Evolutionary conservation across 2,888 invertebrate genomes (phyloP).

Genomic region (Phyllotreta striolata): DNA sequence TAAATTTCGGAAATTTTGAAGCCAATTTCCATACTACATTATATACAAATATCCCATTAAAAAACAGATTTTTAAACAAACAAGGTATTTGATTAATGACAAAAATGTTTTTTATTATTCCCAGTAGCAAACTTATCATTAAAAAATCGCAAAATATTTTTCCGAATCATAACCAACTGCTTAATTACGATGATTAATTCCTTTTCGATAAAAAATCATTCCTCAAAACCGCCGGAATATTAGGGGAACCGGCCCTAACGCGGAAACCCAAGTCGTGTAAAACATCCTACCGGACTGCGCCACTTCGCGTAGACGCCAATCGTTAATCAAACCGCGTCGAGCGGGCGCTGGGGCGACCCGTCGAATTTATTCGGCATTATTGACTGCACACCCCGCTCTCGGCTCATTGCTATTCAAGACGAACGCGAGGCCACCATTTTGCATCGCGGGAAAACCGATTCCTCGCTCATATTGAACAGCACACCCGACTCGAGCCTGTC

Average conservation of each 20-base stretch:
- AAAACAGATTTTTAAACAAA: too few relatives aligned
- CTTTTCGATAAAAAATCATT: too few relatives aligned
- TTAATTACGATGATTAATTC: too few relatives aligned
- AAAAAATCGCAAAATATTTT: not conserved
- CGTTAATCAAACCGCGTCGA: conserved; percentile 30
- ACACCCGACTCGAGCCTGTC: conserved; percentile 32
- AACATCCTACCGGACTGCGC: conserved; percentile 5
- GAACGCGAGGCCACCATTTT: conserved; percentile 32
- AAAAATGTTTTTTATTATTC: too few relatives aligned
- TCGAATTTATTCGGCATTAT: conserved; percentile 33
- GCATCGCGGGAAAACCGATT: conserved; percentile 41
- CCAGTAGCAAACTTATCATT: too few relatives aligned
- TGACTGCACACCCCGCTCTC: conserved; percentile 25
- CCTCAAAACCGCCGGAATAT: not conserved
- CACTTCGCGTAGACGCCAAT: conserved; percentile 12
- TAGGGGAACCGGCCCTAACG: too few relatives aligned
- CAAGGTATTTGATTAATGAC: too few relatives aligned
- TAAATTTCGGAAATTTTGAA: too few relatives aligned
- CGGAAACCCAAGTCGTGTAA: conserved; percentile 5
- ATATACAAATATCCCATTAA: too few relatives aligned
- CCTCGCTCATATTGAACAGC: conserved; percentile 39
- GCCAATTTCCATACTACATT: too few relatives aligned
- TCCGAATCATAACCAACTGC: not conserved
- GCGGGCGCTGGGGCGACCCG: conserved; percentile 7
- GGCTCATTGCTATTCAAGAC: conserved; percentile 35